Conservation (phyloP, 2,113 vertebrate genomes). For the Mystacornis crossleyi region DNA sequence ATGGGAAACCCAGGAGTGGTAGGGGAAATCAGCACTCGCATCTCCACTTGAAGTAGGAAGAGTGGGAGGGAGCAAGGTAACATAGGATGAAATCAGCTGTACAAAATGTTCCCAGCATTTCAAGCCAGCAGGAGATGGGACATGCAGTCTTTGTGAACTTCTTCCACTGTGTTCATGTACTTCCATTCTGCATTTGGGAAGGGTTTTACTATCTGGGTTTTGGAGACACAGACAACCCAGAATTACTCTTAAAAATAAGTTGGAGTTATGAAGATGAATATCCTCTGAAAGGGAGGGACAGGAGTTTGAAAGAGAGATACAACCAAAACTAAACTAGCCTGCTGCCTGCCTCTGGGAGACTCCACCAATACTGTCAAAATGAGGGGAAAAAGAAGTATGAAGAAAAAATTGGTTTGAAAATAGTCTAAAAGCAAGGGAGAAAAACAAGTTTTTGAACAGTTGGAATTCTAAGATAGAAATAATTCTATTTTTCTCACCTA, state of each 20-base stretch:
- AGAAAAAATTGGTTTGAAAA: not conserved
- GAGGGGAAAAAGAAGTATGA: not conserved
- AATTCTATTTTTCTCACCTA: not conserved
- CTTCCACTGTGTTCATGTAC: not conserved
- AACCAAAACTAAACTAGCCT: not conserved
- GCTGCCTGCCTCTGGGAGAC: not conserved
- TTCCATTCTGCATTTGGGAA: not conserved
- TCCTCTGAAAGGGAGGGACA: not conserved
- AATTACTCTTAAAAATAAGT: not conserved
- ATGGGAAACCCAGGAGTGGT: not conserved
- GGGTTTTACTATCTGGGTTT: not conserved
- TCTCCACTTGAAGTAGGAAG: not conserved
- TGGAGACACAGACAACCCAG: not conserved
- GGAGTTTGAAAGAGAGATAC: not conserved
- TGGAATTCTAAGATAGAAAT: not conserved
- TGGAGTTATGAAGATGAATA: not conserved
- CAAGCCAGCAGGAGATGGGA: not conserved
- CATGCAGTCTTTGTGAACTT: not conserved
- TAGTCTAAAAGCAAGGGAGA: not conserved
- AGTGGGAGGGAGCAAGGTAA: not conserved
- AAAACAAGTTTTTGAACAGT: not conserved
- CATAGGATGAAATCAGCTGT: fast-evolving
- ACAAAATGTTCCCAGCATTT: not conserved
- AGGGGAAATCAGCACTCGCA: not conserved
- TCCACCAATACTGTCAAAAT: not conserved